A percentile compares a stretch with the other conserved stretches of the same genome.
phyloP scores from a whole-genome alignment of 2,797 vertebrate species.

The Sebastes iracundus region DNA sequence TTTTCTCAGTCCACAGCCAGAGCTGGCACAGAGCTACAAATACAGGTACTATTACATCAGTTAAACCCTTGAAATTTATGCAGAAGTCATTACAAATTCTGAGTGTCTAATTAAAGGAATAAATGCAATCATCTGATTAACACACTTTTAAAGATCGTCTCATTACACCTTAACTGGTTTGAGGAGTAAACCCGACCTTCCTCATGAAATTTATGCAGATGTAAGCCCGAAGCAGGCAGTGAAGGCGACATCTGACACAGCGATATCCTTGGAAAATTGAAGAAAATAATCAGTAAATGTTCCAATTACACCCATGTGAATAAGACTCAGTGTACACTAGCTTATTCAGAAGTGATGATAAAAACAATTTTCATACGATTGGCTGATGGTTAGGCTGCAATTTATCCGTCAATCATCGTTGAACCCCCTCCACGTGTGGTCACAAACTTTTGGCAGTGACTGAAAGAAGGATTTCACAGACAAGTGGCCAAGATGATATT shows the following conservation, averaged over 20 bases:
- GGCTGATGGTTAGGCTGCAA: conserved; percentile 15
- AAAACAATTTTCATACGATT: neutral
- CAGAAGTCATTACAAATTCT: neutral
- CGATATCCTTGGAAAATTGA: neutral
- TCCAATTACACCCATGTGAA: neutral
- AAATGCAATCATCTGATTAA: neutral
- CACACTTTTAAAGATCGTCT: neutral
- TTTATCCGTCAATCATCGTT: conserved; percentile 12
- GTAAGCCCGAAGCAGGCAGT: neutral
- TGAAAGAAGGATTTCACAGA: conserved; percentile 51
- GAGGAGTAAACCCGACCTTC: neutral
- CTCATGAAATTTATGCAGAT: neutral
- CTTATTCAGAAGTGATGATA: neutral
- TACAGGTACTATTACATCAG: neutral
- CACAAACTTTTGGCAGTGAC: conserved; percentile 24
- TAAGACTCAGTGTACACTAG: neutral
- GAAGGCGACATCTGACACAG: neutral
- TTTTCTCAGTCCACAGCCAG: conserved; percentile 16
- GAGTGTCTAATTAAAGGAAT: neutral
- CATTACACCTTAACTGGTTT: neutral
- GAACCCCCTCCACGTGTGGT: neutral
- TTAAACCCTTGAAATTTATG: conserved; percentile 9
- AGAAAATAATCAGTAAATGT: neutral
- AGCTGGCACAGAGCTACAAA: conserved; percentile 8
- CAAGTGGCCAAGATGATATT: conserved; percentile 34